These are phyloP conservation scores for Philhelius pedissequus DNA, from an alignment of 2,888 invertebrate species.

Conservation along the genomic window DNA sequence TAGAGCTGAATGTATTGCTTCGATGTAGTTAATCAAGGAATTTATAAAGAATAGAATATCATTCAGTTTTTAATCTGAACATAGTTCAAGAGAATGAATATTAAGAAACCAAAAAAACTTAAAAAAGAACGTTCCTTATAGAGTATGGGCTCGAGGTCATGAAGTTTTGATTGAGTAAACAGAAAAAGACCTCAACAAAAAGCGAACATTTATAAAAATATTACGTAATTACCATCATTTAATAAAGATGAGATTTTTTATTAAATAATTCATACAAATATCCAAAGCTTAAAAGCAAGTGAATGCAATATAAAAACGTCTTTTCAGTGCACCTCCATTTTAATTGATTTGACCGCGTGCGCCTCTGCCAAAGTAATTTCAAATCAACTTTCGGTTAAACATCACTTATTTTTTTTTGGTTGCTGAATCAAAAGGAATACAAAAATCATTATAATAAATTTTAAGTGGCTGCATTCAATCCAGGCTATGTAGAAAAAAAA, in stretches of 20 bases:
- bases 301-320: not conserved
- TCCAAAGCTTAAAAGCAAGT: not conserved
- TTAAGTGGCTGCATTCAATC: constrained; percentile 18
- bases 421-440: not conserved
- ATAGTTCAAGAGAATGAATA: too few species aligned
- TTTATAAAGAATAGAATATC: too few species aligned
- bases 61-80: too few species aligned
- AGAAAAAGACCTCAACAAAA: too few species aligned
- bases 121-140: too few species aligned
- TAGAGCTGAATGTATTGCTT: too few species aligned
- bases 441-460: not conserved
- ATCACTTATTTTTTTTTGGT: too few species aligned
- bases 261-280: not conserved
- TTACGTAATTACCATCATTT: not conserved
- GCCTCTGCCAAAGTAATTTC: not conserved
- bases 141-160: too few species aligned
- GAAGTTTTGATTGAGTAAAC: too few species aligned
- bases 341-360: constrained; percentile 19
- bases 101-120: too few species aligned
- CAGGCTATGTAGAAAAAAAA: not conserved
- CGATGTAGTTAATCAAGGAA: too few species aligned
- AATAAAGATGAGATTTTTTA: not conserved
- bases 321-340: not conserved
- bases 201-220: too few species aligned
- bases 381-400: constrained; percentile 5